phyloP scores from a whole-genome alignment of 2,797 vertebrate species.

The Myotis myotis region DNA sequence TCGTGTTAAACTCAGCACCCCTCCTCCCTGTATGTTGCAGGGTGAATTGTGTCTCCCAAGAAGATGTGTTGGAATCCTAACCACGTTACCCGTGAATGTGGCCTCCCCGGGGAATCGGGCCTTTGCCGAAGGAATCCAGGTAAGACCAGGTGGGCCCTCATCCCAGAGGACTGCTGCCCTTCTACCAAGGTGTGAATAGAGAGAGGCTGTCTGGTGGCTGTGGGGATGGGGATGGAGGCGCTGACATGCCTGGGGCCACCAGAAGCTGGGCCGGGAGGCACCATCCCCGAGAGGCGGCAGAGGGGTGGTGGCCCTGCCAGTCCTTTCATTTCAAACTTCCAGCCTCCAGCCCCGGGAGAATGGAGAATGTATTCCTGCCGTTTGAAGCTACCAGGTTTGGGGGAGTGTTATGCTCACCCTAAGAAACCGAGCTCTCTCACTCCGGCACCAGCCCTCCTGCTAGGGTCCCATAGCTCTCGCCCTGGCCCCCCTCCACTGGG shows the following conservation, averaged over 20 bases:
- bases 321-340: neutral
- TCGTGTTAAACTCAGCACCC: neutral
- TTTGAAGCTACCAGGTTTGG: neutral
- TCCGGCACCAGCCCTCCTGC: fast-evolving
- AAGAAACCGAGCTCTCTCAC: neutral
- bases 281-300: neutral
- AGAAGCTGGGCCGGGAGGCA: neutral
- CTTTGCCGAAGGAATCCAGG: neutral
- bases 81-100: neutral
- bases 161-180: neutral
- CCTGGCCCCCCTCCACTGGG: fast-evolving
- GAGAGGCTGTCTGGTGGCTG: too few relatives aligned
- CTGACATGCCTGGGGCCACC: fast-evolving
- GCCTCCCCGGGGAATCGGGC: neutral
- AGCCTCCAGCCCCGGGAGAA: neutral
- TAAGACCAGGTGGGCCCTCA: neutral
- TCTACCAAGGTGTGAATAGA: neutral
- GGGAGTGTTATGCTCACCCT: neutral
- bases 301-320: neutral
- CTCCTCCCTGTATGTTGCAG: neutral
- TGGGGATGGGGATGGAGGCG: too few relatives aligned
- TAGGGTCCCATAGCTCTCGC: neutral
- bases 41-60: neutral
- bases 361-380: neutral
- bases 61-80: neutral